Evolutionary conservation across 2,113 vertebrate species (phyloP).

Genomic region (Scytalopus superciliaris): DNA sequence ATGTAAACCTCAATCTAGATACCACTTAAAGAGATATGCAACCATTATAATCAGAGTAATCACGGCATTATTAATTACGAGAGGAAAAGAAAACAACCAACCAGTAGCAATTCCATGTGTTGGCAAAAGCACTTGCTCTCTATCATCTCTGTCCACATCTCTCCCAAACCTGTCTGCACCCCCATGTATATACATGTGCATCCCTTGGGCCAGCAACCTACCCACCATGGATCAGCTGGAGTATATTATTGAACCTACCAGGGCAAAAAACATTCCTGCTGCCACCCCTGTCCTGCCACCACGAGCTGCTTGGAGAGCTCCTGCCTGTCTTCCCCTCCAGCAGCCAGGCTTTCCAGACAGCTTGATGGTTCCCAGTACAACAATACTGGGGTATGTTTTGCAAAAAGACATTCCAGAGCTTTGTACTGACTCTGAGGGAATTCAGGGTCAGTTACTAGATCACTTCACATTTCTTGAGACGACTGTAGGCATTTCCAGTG

Average conservation of each 20-base stretch:
- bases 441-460: background rate
- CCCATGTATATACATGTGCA: rapidly evolving
- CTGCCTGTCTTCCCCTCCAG: background rate
- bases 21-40: constrained; percentile 3
- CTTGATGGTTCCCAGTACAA: rapidly evolving
- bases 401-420: background rate
- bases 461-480: background rate
- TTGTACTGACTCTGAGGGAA: background rate
- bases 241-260: background rate
- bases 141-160: rapidly evolving
- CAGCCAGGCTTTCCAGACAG: background rate
- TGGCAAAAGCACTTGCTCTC: background rate
- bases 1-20: background rate
- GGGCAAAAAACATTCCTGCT: background rate
- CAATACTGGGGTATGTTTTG: background rate
- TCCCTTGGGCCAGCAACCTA: rapidly evolving
- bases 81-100: constrained; percentile 2
- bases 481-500: background rate
- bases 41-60: constrained; percentile 30
- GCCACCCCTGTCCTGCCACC: background rate
- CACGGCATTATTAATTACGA: background rate
- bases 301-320: rapidly evolving
- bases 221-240: rapidly evolving
- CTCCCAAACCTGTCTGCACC: background rate
- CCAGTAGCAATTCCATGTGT: background rate